A percentile compares a stretch with the other conserved stretches of the same genome.
These are phyloP conservation scores for Phoxinus phoxinus DNA, from an alignment of 2,113 vertebrate species.

Conservation along the genomic window DNA sequence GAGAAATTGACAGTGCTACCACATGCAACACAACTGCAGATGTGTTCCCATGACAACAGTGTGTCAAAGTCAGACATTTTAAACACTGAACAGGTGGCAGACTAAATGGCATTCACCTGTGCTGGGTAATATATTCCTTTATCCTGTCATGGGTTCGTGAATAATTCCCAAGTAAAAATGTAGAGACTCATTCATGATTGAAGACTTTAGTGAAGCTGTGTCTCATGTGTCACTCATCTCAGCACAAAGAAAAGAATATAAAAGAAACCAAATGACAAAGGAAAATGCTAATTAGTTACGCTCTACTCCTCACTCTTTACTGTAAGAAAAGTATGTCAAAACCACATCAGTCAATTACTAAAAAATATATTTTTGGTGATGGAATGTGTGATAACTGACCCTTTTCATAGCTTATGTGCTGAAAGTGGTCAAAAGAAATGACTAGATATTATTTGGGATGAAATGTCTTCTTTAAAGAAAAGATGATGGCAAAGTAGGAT, in stretches of 20 bases:
- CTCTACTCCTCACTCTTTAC: background rate
- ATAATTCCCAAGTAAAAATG: background rate
- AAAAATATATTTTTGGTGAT: background rate
- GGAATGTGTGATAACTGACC: background rate
- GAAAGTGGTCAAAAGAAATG: background rate
- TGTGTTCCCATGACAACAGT: slow-evolving; percentile 52
- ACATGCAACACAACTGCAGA: slow-evolving; percentile 30
- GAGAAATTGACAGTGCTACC: background rate
- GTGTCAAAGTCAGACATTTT: background rate
- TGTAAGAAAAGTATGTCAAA: background rate
- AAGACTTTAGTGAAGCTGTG: background rate
- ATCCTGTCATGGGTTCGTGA: background rate
- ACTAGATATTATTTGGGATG: background rate
- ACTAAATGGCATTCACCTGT: background rate
- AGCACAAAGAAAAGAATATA: background rate
- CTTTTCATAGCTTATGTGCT: background rate
- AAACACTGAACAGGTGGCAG: background rate
- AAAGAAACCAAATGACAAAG: background rate
- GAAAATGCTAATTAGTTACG: background rate
- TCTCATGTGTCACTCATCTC: background rate
- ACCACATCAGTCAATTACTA: background rate
- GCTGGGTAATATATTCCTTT: background rate
- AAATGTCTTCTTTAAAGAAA: background rate
- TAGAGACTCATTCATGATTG: background rate
- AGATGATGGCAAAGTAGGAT: background rate